Percentiles rank a stretch among this genome's conserved stretches.
These are phyloP conservation scores for Tridacna gigas DNA, from an alignment of 2,888 invertebrate genomes.

Conservation along the genomic window DNA sequence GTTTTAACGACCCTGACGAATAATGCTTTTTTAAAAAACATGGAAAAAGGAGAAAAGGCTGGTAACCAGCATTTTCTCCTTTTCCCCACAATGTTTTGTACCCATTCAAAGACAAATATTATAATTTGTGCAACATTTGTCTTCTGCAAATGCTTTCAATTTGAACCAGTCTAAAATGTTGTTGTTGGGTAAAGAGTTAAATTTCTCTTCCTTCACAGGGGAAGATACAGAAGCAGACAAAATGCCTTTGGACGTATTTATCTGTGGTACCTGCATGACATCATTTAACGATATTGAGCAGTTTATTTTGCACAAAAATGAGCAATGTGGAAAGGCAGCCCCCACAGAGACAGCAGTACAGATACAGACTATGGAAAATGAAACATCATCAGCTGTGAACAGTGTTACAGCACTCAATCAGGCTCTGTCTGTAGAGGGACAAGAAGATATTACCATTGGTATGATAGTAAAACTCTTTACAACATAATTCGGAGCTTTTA, in stretches of 20 bases:
- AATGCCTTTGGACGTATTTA: constrained; percentile 82
- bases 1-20: too few species aligned
- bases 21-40: too few species aligned
- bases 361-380: constrained; percentile 36
- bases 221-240: not conserved
- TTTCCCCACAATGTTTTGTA: too few species aligned
- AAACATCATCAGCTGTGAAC: constrained; percentile 29
- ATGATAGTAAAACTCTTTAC: not conserved
- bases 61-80: too few species aligned
- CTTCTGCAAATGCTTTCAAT: too few species aligned
- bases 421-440: constrained; percentile 3
- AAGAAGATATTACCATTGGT: constrained; percentile 24
- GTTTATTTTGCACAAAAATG: constrained; percentile 82
- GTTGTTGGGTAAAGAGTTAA: too few species aligned
- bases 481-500: too few species aligned
- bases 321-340: constrained; percentile 60
- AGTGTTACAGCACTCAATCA: constrained; percentile 32
- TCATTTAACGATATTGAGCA: constrained; percentile 81
- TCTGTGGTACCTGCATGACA: constrained; percentile 82
- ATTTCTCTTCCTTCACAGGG: not conserved
- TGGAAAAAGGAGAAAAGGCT: too few species aligned
- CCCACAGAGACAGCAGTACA: not conserved
- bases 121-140: too few species aligned
- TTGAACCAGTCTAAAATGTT: too few species aligned
- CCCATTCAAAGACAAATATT: too few species aligned